Evolutionary conservation across 2,113 vertebrate genomes (phyloP).

Genomic region (Rhodinocichla rosea): DNA sequence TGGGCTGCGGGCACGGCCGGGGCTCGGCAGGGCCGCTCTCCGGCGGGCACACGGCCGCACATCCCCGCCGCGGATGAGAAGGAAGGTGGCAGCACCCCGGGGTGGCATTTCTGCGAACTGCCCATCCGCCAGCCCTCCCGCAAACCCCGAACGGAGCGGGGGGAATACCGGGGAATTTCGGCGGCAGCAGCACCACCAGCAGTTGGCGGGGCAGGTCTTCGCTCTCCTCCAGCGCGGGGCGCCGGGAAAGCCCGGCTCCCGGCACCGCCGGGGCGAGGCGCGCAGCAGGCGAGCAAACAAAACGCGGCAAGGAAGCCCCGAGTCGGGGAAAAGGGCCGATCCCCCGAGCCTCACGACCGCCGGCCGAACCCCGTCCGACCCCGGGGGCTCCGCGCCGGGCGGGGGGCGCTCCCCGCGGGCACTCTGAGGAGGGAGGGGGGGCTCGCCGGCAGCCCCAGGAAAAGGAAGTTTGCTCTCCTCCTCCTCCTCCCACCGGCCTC

Average conservation of each 20-base stretch:
- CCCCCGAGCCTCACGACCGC: not conserved
- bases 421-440: not conserved
- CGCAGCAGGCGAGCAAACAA: not conserved
- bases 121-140: not conserved
- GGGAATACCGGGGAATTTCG: not conserved
- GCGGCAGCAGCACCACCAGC: not conserved
- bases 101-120: not conserved
- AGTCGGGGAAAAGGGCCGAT: not conserved
- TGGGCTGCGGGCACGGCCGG: not conserved
- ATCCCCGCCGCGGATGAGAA: not conserved
- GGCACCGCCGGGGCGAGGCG: not conserved
- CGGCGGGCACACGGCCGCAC: not conserved
- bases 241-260: not conserved
- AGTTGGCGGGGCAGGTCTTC: not conserved
- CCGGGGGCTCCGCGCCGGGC: not conserved
- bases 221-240: not conserved
- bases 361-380: not conserved
- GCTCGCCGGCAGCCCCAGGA: conserved; percentile 1
- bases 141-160: fast-evolving
- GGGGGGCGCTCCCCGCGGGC: not conserved
- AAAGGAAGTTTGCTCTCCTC: conserved; percentile 37
- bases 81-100: not conserved
- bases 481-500: not conserved
- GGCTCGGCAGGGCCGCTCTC: not conserved
- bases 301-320: not conserved